These are phyloP conservation scores for Amiota minor DNA, from an alignment of 2,888 invertebrate species.

Conservation along the genomic window DNA sequence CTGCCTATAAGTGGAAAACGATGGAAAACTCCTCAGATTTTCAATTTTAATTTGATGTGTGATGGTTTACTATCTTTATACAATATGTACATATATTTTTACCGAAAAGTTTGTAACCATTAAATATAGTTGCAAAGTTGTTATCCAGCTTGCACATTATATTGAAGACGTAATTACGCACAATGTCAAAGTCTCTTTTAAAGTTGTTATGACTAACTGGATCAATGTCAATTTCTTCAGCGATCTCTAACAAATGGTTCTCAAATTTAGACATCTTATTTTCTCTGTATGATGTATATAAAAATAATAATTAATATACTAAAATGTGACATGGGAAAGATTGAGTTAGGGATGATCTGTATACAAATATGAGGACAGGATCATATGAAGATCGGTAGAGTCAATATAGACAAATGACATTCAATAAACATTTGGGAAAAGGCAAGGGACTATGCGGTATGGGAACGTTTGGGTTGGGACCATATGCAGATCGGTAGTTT, in stretches of 20 bases:
- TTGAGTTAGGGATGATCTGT: too few species aligned
- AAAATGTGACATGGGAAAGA: too few species aligned
- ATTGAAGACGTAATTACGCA: slow-evolving; percentile 36
- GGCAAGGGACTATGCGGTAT: too few species aligned
- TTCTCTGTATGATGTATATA: too few species aligned
- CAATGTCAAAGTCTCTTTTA: slow-evolving; percentile 38
- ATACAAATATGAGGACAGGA: too few species aligned
- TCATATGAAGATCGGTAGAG: too few species aligned
- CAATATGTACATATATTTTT: slow-evolving; percentile 29
- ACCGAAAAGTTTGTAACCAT: slow-evolving; percentile 41
- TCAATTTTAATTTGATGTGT: not conserved
- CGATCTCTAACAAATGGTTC: slow-evolving; percentile 32
- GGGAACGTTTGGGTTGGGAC: too few species aligned
- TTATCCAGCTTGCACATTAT: slow-evolving; percentile 36
- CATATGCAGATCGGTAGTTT: too few species aligned
- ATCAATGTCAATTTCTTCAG: not conserved
- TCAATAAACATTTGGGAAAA: too few species aligned
- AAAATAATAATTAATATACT: too few species aligned
- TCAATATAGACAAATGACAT: too few species aligned
- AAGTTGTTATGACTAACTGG: not conserved
- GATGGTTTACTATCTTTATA: not conserved
- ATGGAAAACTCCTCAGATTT: not conserved
- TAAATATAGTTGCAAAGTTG: slow-evolving; percentile 36
- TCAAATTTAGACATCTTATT: slow-evolving; percentile 44
- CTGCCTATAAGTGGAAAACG: slow-evolving; percentile 48